Conservation (phyloP, 2,888 invertebrate genomes). For the Scotopteryx bipunctaria region DNA sequence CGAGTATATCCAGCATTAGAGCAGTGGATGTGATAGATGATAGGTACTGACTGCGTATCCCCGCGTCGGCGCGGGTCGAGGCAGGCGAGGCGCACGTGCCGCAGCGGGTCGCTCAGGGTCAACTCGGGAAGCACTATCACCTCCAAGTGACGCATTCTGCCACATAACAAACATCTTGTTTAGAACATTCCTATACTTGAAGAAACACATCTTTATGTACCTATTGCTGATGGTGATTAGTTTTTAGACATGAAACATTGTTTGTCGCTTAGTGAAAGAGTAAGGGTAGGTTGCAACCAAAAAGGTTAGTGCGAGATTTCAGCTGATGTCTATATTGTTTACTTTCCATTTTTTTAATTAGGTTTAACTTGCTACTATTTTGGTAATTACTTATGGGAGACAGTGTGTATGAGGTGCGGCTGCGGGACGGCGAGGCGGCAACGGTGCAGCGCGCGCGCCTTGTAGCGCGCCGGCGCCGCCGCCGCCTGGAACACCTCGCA, state of each 20-base stretch:
- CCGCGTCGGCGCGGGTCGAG: constrained; percentile 40
- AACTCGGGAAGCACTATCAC: constrained; percentile 67
- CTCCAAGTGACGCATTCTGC: constrained; percentile 53
- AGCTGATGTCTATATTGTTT: too few species aligned
- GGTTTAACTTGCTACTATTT: too few species aligned
- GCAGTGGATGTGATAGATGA: neutral
- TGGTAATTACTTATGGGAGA: constrained; percentile 14
- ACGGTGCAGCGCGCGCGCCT: constrained; percentile 71
- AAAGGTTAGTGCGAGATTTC: too few species aligned
- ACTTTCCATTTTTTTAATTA: too few species aligned
- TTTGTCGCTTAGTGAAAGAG: too few species aligned
- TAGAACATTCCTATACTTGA: too few species aligned
- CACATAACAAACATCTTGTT: too few species aligned
- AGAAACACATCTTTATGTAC: too few species aligned
- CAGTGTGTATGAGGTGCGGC: neutral
- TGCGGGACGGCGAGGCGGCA: constrained; percentile 51
- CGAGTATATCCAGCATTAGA: too few species aligned
- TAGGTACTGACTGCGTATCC: constrained; percentile 5
- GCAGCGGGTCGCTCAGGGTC: constrained; percentile 52
- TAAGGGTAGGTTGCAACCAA: too few species aligned
- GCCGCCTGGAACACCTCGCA: constrained; percentile 73
- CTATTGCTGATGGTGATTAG: too few species aligned
- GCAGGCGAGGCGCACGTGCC: constrained; percentile 51
- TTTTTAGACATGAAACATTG: too few species aligned
- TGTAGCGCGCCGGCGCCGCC: constrained; percentile 45